These are phyloP conservation scores for Drosophila dunni DNA, from an alignment of 1,140 invertebrate species.

Conservation along the genomic window DNA sequence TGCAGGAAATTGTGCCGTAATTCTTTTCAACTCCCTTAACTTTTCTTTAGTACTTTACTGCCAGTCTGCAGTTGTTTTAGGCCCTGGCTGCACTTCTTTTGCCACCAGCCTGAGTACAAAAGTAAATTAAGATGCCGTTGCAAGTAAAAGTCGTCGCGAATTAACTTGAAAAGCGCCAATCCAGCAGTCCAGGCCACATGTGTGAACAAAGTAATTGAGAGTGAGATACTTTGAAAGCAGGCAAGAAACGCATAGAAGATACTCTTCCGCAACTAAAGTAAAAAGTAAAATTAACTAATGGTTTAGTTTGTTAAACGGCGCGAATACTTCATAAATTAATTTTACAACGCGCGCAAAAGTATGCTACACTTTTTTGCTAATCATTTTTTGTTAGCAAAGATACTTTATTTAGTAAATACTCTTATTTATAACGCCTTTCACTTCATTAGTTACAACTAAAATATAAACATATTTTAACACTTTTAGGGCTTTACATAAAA, in stretches of 20 bases:
- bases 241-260: background rate
- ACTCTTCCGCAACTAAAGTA: background rate
- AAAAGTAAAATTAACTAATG: no score
- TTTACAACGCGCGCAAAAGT: background rate
- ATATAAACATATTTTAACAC: background rate
- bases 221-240: slow-evolving; percentile 2
- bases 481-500: background rate
- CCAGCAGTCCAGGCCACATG: slow-evolving; percentile 31
- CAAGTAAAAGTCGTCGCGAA: slow-evolving; percentile 67
- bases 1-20: slow-evolving; percentile 66
- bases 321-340: background rate
- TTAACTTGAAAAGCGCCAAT: slow-evolving; percentile 60
- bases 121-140: slow-evolving; percentile 76
- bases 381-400: no score
- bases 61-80: slow-evolving; percentile 47
- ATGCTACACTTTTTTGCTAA: background rate
- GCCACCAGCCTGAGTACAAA: slow-evolving; percentile 73
- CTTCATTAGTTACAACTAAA: background rate
- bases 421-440: background rate
- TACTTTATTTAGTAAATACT: no score
- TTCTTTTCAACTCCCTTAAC: slow-evolving; percentile 21
- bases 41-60: background rate
- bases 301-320: no score
- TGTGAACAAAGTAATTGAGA: slow-evolving; percentile 52
- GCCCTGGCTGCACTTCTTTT: slow-evolving; percentile 62